phyloP scores from a whole-genome alignment of 2,888 invertebrate species.

The Campoplex nolae region DNA sequence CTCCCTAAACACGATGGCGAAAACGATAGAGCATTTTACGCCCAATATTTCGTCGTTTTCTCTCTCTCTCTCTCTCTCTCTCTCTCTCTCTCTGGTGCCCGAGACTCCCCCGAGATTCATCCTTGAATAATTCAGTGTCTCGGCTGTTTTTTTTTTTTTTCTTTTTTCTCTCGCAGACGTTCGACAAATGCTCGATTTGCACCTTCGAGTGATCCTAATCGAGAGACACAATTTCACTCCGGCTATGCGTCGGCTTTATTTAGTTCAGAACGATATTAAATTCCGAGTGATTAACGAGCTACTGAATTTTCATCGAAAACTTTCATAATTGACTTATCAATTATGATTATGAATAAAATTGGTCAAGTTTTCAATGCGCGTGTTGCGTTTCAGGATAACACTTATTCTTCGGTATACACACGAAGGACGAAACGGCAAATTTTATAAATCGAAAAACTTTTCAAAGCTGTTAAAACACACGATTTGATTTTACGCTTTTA shows the following conservation, averaged over 20 bases:
- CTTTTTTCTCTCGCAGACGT: neutral
- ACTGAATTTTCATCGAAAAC: neutral
- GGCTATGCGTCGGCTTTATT: neutral
- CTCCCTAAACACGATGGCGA: neutral
- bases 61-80: neutral
- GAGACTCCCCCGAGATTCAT: neutral
- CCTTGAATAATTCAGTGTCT: conserved; percentile 23
- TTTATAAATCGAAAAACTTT: conserved; percentile 1
- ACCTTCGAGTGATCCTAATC: neutral
- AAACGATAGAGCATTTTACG: conserved; percentile 13
- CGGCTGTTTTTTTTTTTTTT: neutral
- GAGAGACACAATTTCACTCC: neutral
- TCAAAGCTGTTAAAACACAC: neutral
- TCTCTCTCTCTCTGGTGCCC: neutral
- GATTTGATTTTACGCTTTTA: neutral
- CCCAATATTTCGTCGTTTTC: conserved; percentile 27
- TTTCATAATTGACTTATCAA: neutral
- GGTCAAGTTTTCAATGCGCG: neutral
- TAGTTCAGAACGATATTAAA: neutral
- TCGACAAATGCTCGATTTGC: conserved; percentile 23
- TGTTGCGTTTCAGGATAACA: neutral
- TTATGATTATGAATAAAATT: neutral
- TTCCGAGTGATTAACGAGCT: neutral
- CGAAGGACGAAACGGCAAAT: neutral
- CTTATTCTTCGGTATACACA: neutral